A percentile compares a stretch with the other conserved stretches of the same genome.
These are phyloP conservation scores for Panzeria rudis DNA, from an alignment of 2,888 invertebrate species.

Conservation along the genomic window DNA sequence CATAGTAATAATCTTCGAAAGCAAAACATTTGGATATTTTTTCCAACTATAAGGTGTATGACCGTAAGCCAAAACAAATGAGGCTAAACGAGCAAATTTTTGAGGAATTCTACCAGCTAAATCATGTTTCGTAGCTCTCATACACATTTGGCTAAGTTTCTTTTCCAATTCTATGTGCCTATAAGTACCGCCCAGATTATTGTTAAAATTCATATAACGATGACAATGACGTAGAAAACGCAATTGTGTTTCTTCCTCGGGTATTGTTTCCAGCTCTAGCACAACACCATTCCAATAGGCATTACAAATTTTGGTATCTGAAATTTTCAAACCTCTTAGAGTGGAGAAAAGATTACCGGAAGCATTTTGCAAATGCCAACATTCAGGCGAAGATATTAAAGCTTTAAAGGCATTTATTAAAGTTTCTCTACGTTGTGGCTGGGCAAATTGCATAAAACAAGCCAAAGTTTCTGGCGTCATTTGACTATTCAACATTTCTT, in stretches of 20 bases:
- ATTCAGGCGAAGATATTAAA: constrained; percentile 76
- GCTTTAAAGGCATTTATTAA: constrained; percentile 81
- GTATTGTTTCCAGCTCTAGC: constrained; percentile 77
- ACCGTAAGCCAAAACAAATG: constrained; percentile 84
- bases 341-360: constrained; percentile 83
- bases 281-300: constrained; percentile 84
- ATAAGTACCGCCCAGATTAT: constrained; percentile 85
- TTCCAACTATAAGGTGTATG: constrained; percentile 79
- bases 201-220: constrained; percentile 85
- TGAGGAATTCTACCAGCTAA: constrained; percentile 81
- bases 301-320: constrained; percentile 83
- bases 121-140: constrained; percentile 80
- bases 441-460: constrained; percentile 83
- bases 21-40: constrained; percentile 81
- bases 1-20: constrained; percentile 82
- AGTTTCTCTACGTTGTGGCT: constrained; percentile 83
- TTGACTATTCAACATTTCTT: constrained; percentile 79
- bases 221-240: constrained; percentile 83
- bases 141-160: constrained; percentile 81
- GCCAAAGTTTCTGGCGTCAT: constrained; percentile 83
- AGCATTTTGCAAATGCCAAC: constrained; percentile 78
- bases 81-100: constrained; percentile 82
- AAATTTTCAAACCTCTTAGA: constrained; percentile 84
- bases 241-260: constrained; percentile 75
- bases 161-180: constrained; percentile 84